Conservation (phyloP, 1,140 invertebrate species). For the Listronotus oregonensis region DNA sequence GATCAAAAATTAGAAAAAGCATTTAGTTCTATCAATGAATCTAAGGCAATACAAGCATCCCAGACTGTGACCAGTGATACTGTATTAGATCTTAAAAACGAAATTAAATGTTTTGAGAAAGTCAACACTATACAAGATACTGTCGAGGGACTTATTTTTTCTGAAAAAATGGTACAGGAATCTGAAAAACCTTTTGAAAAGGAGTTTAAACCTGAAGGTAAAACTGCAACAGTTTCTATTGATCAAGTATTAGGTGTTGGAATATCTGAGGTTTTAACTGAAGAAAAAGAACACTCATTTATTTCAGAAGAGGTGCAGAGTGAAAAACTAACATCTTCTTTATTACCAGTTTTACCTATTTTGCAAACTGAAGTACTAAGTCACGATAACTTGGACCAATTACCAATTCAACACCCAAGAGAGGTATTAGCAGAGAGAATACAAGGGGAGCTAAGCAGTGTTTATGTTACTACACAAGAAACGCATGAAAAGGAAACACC, state of each 20-base stretch:
- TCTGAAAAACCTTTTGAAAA: conserved; percentile 58
- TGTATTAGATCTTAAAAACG: conserved; percentile 36
- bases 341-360: conserved; percentile 31
- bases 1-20: conserved; percentile 53
- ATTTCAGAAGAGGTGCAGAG: conserved; percentile 48
- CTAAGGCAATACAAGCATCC: conserved; percentile 43
- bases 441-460: conserved; percentile 57
- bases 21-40: conserved; percentile 45
- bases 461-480: conserved; percentile 57
- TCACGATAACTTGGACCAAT: conserved; percentile 38
- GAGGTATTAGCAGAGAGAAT: conserved; percentile 38
- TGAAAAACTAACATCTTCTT: conserved; percentile 49
- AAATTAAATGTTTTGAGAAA: conserved; percentile 42
- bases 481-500: conserved; percentile 57
- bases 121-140: conserved; percentile 53
- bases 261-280: conserved; percentile 56
- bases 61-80: conserved; percentile 43
- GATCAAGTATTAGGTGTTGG: conserved; percentile 56
- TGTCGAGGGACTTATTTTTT: conserved; percentile 60
- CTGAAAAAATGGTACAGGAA: conserved; percentile 59
- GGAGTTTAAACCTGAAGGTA: conserved; percentile 47
- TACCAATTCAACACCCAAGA: conserved; percentile 20
- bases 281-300: conserved; percentile 60
- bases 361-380: conserved; percentile 32
- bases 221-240: conserved; percentile 56